Evolutionary conservation across 1,140 invertebrate species (phyloP).

Genomic region (Ruditapes philippinarum): DNA sequence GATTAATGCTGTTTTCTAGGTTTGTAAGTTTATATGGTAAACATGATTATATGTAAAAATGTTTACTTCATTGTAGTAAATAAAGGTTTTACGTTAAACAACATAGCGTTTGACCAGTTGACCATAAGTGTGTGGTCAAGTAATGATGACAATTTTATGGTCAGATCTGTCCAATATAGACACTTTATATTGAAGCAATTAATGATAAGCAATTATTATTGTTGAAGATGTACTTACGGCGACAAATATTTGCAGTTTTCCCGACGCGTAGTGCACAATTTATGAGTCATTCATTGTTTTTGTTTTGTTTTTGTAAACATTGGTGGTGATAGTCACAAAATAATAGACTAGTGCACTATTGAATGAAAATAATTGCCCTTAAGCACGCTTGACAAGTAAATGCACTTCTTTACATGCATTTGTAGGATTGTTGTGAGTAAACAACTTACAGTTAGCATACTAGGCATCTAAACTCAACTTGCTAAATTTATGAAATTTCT

Average conservation of each 20-base stretch:
- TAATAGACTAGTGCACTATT: too few relatives aligned
- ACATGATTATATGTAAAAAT: not conserved
- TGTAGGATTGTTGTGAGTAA: too few relatives aligned
- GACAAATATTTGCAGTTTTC: not conserved
- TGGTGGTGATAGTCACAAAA: too few relatives aligned
- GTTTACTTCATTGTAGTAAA: not conserved
- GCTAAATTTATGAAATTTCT: too few relatives aligned
- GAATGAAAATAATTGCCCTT: too few relatives aligned
- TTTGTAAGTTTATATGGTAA: not conserved
- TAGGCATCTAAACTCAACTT: too few relatives aligned
- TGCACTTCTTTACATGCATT: too few relatives aligned
- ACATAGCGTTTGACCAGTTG: not conserved
- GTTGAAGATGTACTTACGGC: not conserved
- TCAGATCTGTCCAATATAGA: not conserved
- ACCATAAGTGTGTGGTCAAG: conserved; percentile 12
- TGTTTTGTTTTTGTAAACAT: not conserved
- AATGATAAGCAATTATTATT: not conserved
- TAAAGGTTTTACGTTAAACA: not conserved
- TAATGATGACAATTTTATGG: conserved; percentile 6
- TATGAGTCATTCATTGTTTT: not conserved
- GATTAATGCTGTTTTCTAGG: not conserved
- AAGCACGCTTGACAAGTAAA: too few relatives aligned
- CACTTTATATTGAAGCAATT: too few relatives aligned
- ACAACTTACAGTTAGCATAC: too few relatives aligned
- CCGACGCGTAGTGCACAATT: not conserved